These are phyloP conservation scores for Alethe castanea DNA, from an alignment of 2,113 vertebrate genomes.

Conservation along the genomic window DNA sequence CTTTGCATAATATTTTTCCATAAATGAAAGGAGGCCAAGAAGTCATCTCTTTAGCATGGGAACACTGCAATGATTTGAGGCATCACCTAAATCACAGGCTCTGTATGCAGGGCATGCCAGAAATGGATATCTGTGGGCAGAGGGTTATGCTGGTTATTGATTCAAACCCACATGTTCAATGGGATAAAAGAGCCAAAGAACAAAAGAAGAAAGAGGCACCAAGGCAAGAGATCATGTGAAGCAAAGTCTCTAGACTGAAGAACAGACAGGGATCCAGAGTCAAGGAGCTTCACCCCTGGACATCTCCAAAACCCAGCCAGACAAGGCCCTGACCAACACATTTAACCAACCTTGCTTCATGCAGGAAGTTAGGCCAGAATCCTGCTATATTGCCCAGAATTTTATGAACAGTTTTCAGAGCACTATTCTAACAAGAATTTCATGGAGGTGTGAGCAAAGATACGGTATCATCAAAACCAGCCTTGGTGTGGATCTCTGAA, in stretches of 20 bases:
- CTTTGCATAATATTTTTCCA: not conserved
- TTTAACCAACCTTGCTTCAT: not conserved
- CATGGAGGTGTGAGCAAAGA: not conserved
- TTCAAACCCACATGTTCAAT: not conserved
- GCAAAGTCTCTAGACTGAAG: not conserved
- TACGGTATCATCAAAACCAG: not conserved
- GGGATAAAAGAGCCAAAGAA: not conserved
- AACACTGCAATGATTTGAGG: not conserved
- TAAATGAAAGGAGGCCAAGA: not conserved
- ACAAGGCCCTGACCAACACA: not conserved
- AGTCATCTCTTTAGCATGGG: not conserved
- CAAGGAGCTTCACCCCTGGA: not conserved
- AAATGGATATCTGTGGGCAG: not conserved
- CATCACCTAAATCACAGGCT: not conserved
- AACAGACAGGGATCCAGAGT: not conserved
- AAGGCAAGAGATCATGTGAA: not conserved
- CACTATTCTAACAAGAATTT: not conserved
- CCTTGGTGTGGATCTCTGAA: fast-evolving
- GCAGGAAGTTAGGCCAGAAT: not conserved
- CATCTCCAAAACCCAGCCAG: not conserved
- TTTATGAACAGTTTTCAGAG: not conserved
- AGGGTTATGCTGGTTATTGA: not conserved
- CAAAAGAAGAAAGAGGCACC: not conserved
- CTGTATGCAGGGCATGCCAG: not conserved
- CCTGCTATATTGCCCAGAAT: not conserved